Evolutionary conservation across 30 jellyfish, hydroid and myxozoan species (phyloP), one percentile per base, ranked within the genome.

Genomic region (Pelagia noctiluca): DNA sequence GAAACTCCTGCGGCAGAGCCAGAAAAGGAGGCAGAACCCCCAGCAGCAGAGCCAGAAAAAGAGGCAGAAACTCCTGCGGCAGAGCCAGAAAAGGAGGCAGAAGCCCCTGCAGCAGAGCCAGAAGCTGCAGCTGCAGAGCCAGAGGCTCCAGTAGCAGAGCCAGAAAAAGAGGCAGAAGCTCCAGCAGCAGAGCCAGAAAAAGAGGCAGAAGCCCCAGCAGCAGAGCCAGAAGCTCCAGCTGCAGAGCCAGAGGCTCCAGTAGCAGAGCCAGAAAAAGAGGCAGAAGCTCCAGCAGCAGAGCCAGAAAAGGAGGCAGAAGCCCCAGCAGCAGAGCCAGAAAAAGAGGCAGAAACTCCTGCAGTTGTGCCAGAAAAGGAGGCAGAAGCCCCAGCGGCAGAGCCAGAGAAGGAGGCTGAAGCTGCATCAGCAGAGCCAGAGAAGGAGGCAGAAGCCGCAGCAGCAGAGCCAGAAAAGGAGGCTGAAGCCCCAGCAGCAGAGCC

Each of bases 11-110:
- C 54, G 4, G 78, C 18, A 34, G 85, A 48, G 57, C 11, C 54
- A 23, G 18, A 7, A 30, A 19, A 0, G 19, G 62, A 30, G 5
- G 12, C 68, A 0, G 23, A 10, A 16, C 34, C 26, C 28, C 60
- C 80, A 19, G 64, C 69, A 71, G 68, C 64, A 38, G 70, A 36
- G 67, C 28, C 69, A 16, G 35, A 1, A 34, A 16, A 48, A 3
- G 19, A 66, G 0, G 10, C 70, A 11, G 83, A 37, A 71, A 18
- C 54, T 63, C 25, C n/a, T 26, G 47, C 37, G 1, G 68, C 61
- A 46, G 1, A 46, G 3, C 28, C 19, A 37, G 68, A 0, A 19
- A 50, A n/a, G 47, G 35, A n/a, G 2, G 33, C 29, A 2, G 19
- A 30, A 10, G 83, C 29, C 31, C 7, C 63, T 71, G 71, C 33